Percentiles rank a stretch among this genome's conserved stretches.
Conservation (phyloP, 2,888 invertebrate genomes). For the Nephrocerus scutellatus region DNA sequence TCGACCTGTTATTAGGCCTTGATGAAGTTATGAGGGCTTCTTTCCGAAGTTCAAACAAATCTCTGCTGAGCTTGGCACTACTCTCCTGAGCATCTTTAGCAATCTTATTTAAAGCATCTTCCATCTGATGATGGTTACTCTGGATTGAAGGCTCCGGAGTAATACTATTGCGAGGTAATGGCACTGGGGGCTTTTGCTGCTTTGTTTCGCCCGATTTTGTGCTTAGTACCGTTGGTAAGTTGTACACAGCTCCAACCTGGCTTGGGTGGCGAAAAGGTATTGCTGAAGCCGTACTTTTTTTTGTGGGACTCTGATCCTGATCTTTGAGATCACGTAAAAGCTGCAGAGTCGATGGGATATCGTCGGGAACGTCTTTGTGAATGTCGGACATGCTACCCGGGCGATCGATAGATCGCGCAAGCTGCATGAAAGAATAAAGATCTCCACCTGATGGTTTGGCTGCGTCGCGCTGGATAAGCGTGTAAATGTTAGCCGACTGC, state of each 20-base stretch:
- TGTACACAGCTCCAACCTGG: slow-evolving; percentile 44
- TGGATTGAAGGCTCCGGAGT: slow-evolving; percentile 46
- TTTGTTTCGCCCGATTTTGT: slow-evolving; percentile 23
- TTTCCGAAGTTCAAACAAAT: slow-evolving; percentile 54
- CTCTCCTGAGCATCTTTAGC: slow-evolving; percentile 71
- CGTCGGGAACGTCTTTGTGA: slow-evolving; percentile 31
- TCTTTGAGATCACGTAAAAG: slow-evolving; percentile 38
- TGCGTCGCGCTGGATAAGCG: slow-evolving; percentile 61
- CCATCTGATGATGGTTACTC: slow-evolving; percentile 52
- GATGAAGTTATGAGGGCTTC: slow-evolving; percentile 39
- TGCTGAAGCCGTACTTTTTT: slow-evolving; percentile 12
- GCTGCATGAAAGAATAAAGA: slow-evolving; percentile 54
- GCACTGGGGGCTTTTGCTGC: slow-evolving; percentile 52
- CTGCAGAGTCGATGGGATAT: slow-evolving; percentile 39
- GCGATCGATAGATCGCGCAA: slow-evolving; percentile 53
- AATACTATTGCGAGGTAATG: slow-evolving; percentile 49
- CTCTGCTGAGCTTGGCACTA: slow-evolving; percentile 62
- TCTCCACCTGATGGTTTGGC: slow-evolving; percentile 47
- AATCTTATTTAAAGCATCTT: slow-evolving; percentile 65
- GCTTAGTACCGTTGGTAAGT: slow-evolving; percentile 38
- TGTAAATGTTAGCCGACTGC: slow-evolving; percentile 75
- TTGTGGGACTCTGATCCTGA: slow-evolving; percentile 32
- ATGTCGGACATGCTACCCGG: slow-evolving; percentile 58
- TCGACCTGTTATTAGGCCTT: slow-evolving; percentile 31
- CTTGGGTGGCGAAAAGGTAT: slow-evolving; percentile 43